These are phyloP conservation scores for Setipinna tenuifilis DNA, from an alignment of 2,797 vertebrate genomes.

Conservation along the genomic window DNA sequence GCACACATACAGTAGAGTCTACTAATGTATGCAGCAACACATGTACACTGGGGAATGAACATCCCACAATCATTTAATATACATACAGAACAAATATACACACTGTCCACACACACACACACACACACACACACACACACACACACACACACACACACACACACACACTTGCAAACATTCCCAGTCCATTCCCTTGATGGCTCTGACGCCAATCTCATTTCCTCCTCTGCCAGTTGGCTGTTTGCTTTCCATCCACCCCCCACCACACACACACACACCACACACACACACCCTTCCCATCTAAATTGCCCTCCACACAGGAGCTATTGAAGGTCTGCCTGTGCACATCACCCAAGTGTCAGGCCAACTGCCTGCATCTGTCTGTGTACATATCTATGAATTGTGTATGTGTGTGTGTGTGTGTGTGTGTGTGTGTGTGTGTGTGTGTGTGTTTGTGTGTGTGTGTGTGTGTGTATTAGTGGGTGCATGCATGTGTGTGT, in stretches of 20 bases:
- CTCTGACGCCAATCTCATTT: slow-evolving; percentile 15
- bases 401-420: not conserved
- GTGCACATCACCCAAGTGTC: not conserved
- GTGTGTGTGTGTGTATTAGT: not conserved
- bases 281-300: not conserved
- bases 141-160: too few species aligned
- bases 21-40: too few species aligned
- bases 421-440: slow-evolving; percentile 18
- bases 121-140: too few species aligned
- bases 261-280: too few species aligned
- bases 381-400: not conserved
- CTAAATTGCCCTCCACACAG: not conserved
- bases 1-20: not conserved
- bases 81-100: too few species aligned
- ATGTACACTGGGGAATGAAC: too few species aligned
- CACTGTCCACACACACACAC: too few species aligned
- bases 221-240: not conserved
- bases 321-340: slow-evolving; percentile 5
- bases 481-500: not conserved
- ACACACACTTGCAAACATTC: not conserved
- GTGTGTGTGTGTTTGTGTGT: slow-evolving; percentile 43
- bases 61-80: too few species aligned
- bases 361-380: not conserved
- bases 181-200: slow-evolving; percentile 14
- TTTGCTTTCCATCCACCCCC: not conserved